phyloP scores from a whole-genome alignment of 2,888 invertebrate species.

The Epistrophella euchroma region DNA sequence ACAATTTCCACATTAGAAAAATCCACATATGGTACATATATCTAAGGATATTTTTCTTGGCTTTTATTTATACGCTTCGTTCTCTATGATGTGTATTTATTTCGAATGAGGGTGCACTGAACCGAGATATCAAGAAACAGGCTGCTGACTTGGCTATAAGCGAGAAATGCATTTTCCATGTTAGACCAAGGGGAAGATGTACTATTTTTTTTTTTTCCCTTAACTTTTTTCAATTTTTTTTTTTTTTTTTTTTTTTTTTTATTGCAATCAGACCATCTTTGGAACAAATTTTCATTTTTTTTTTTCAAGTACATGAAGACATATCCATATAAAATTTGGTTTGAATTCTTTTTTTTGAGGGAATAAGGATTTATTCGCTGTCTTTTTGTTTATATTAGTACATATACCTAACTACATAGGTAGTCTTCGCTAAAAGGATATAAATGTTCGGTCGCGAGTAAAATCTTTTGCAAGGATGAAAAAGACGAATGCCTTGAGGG shows the following conservation, averaged over 20 bases:
- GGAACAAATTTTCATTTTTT: conserved; percentile 71
- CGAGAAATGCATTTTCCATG: conserved; percentile 75
- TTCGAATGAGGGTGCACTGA: conserved; percentile 74
- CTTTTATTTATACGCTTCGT: conserved; percentile 65
- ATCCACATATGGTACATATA: conserved; percentile 61
- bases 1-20: conserved; percentile 73
- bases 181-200: conserved; percentile 59
- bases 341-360: background rate
- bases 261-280: conserved; percentile 50
- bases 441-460: conserved; percentile 67
- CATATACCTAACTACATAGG: conserved; percentile 1
- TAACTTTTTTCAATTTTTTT: conserved; percentile 2
- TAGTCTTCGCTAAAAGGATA: conserved; percentile 72
- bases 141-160: conserved; percentile 66
- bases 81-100: conserved; percentile 56
- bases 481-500: conserved; percentile 71
- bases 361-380: conserved; percentile 64
- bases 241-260: conserved; percentile 13
- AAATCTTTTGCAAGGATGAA: conserved; percentile 35
- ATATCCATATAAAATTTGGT: conserved; percentile 12
- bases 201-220: conserved; percentile 1
- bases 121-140: conserved; percentile 70
- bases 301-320: conserved; percentile 22
- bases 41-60: conserved; percentile 48
- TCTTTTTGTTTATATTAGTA: conserved; percentile 51